phyloP scores from a whole-genome alignment of 2,113 vertebrate genomes.

The Oryzias celebensis region DNA sequence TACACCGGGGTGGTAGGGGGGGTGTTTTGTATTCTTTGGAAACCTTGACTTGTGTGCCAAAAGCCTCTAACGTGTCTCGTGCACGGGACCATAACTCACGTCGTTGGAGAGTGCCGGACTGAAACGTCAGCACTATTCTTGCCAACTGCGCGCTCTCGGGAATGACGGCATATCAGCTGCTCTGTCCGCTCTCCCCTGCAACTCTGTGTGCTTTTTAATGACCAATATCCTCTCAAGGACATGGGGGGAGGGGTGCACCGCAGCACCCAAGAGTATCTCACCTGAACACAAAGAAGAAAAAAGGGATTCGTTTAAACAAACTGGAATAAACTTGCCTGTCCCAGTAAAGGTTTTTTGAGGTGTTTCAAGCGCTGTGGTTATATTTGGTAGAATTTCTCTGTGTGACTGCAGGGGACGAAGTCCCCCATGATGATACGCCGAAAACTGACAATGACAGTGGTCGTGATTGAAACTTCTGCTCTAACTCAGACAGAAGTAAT shows the following conservation, averaged over 20 bases:
- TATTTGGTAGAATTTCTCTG: slow-evolving; percentile 3
- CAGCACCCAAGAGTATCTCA: slow-evolving; percentile 12
- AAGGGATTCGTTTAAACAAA: slow-evolving; percentile 11
- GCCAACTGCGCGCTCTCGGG: slow-evolving; percentile 58
- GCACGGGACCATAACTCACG: slow-evolving; percentile 59
- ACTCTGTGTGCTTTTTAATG: slow-evolving; percentile 51
- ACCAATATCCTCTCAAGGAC: slow-evolving; percentile 53
- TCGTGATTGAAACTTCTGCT: slow-evolving; percentile 45
- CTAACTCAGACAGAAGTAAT: slow-evolving; percentile 44
- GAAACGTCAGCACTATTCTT: slow-evolving; percentile 72
- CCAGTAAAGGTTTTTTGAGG: slow-evolving; percentile 5
- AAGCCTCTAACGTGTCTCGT: slow-evolving; percentile 51
- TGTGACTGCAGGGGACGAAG: slow-evolving; percentile 43
- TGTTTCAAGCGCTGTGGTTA: not conserved
- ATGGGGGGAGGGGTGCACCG: slow-evolving; percentile 22
- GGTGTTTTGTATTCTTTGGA: slow-evolving; percentile 58
- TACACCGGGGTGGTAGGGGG: slow-evolving; percentile 39
- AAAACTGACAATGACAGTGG: slow-evolving; percentile 51
- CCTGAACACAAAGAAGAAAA: not conserved
- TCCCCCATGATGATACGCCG: slow-evolving; percentile 33
- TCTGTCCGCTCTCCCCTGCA: slow-evolving; percentile 32
- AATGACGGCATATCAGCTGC: slow-evolving; percentile 56
- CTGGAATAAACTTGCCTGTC: slow-evolving; percentile 38
- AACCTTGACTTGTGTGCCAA: slow-evolving; percentile 42
- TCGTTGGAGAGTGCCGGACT: slow-evolving; percentile 51